phyloP scores from a whole-genome alignment of 2,888 invertebrate species.

The Nezara viridula region DNA sequence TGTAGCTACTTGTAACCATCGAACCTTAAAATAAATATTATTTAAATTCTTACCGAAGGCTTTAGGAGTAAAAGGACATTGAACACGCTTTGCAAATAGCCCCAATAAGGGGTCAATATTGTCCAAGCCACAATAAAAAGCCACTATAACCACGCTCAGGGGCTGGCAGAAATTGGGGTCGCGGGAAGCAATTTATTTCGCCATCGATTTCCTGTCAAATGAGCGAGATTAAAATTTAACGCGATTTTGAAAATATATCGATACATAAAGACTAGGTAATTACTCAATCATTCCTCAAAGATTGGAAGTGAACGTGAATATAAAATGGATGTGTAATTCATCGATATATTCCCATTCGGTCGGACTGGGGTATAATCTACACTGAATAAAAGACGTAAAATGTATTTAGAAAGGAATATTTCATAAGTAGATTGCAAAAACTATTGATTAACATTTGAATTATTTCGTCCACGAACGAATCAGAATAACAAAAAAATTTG shows the following conservation, averaged over 20 bases:
- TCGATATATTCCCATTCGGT: neutral
- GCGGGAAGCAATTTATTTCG: conserved; percentile 21
- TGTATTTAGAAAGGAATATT: no score
- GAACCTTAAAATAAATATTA: neutral
- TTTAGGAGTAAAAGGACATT: neutral
- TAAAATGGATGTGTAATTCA: neutral
- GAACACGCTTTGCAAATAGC: neutral
- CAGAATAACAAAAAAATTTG: no score
- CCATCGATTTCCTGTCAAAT: conserved; percentile 23
- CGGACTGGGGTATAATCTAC: no score
- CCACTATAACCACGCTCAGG: neutral
- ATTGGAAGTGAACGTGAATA: neutral
- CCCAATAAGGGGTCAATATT: neutral
- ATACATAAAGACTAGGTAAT: neutral
- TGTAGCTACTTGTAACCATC: neutral
- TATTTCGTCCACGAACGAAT: no score
- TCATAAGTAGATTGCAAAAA: no score
- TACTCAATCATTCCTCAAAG: neutral
- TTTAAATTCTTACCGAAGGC: neutral
- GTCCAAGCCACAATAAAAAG: conserved; percentile 22
- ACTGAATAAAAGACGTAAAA: no score
- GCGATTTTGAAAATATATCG: neutral
- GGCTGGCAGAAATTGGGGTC: neutral
- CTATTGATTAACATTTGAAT: no score
- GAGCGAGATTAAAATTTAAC: conserved; percentile 31